A percentile compares a stretch with the other conserved stretches of the same genome.
phyloP scores from a whole-genome alignment of 2,797 vertebrate genomes.

The Takifugu rubripes region DNA sequence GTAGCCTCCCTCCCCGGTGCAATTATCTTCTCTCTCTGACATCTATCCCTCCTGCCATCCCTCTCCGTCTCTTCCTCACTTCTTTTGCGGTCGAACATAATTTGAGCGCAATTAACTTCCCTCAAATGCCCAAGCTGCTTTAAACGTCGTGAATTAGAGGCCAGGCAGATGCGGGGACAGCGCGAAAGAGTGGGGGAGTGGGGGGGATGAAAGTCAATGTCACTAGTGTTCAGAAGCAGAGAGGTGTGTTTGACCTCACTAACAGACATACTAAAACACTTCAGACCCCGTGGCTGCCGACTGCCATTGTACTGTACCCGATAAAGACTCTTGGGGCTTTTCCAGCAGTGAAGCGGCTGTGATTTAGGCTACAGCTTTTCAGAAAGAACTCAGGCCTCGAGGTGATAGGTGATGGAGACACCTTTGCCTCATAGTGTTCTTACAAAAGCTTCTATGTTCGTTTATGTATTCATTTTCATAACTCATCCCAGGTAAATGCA shows the following conservation, averaged over 20 bases:
- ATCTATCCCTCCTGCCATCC: constrained; percentile 60
- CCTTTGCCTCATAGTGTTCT: too few relatives aligned
- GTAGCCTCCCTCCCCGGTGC: constrained; percentile 68
- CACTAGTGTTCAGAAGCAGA: constrained; percentile 46
- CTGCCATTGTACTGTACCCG: constrained; percentile 63
- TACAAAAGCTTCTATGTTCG: too few relatives aligned
- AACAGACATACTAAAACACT: constrained; percentile 71
- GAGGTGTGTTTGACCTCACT: constrained; percentile 74
- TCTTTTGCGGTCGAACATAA: constrained; percentile 81
- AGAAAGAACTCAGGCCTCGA: too few relatives aligned
- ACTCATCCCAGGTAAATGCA: too few relatives aligned
- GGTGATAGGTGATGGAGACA: too few relatives aligned
- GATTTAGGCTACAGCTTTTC: neutral
- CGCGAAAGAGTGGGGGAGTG: constrained; percentile 36
- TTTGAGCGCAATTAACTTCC: constrained; percentile 87
- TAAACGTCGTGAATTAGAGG: constrained; percentile 78
- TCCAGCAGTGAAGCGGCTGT: constrained; percentile 41
- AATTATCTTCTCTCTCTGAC: constrained; percentile 79
- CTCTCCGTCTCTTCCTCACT: constrained; percentile 63
- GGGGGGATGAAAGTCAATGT: constrained; percentile 67
- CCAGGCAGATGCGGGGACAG: constrained; percentile 53
- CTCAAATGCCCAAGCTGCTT: constrained; percentile 81
- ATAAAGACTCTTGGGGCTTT: constrained; percentile 43
- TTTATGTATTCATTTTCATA: too few relatives aligned
- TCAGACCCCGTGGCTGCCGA: constrained; percentile 57